Conservation (phyloP, 1,140 invertebrate species). For the Heliconius hermathena region DNA sequence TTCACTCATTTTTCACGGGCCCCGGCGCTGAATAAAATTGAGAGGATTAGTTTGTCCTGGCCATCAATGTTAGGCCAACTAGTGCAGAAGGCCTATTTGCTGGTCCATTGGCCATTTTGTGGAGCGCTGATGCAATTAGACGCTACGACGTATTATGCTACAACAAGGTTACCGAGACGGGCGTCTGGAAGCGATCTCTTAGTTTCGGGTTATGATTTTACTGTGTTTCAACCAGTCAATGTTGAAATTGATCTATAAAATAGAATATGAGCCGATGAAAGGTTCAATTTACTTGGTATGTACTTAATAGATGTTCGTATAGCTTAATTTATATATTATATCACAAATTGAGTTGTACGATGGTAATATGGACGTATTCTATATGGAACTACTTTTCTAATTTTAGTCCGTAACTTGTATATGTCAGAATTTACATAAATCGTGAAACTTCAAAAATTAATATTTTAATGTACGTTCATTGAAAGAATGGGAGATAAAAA, state of each 20-base stretch:
- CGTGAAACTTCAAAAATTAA: too few relatives aligned
- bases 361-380: too few relatives aligned
- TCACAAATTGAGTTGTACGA: not conserved
- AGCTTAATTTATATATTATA: not conserved
- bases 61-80: constrained; percentile 62
- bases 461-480: too few relatives aligned
- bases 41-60: constrained; percentile 61
- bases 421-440: too few relatives aligned
- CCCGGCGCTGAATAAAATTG: constrained; percentile 45
- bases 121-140: constrained; percentile 61
- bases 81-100: constrained; percentile 72
- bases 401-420: too few relatives aligned
- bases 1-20: constrained; percentile 71
- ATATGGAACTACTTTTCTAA: too few relatives aligned
- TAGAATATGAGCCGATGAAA: not conserved
- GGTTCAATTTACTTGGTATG: not conserved
- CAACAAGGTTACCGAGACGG: constrained; percentile 32
- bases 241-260: constrained; percentile 8
- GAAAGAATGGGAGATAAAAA: too few relatives aligned
- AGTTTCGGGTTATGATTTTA: constrained; percentile 18
- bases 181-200: constrained; percentile 18
- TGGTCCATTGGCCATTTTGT: constrained; percentile 70
- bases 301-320: not conserved
- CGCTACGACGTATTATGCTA: constrained; percentile 33
- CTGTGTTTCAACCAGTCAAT: not conserved